Base-by-base conservation (phyloP, 2,113 vertebrate species). In the Paratilapia polleni region DNA sequence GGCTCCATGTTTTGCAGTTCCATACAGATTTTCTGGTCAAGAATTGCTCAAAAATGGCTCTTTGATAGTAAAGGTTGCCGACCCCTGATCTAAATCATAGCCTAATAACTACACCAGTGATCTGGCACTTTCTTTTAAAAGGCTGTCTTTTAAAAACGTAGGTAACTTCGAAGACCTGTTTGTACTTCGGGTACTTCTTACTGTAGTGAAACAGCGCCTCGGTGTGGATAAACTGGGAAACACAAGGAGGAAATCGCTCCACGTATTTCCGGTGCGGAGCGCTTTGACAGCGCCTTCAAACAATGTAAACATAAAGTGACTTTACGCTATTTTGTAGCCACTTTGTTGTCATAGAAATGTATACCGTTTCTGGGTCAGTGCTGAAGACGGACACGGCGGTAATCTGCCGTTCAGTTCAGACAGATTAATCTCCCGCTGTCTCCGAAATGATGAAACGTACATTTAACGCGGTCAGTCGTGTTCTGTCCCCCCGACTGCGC, bases 191-290 rank as follows among this genome's bases (percentile, higher is more conserved):
- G 19, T 34, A 54, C 31, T 34, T 73, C 26, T 58, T 28, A 19
- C 11, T 17, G 15, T n/a, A 8, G 24, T 26, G 0, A 38, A 89
- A 89, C 78, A 89, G 88, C 88, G 64, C 82, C 80, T 2, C 63
- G 1, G 1, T 57, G 88, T 84, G 93, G 85, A 14, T 20, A 82
- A 43, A 63, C 15, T 1, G 8, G 1, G 57, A 10, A 84, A 28
- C 8, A 47, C 8, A 26, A 34, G 86, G 6, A 62, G 82, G 84
- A 90, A 82, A 38, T 47, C 20, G 22, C 6, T 4, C 6, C 8
- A 85, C 6, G 64, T 61, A 41, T 26, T 87, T 92, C 88, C 87
- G 80, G 83, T 68, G 83, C 79, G 20, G 10, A 8, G 41, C 0
- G 19, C 79, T 52, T 76, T 87, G 77, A 85, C 34, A 1, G 6